phyloP scores from a whole-genome alignment of 2,797 vertebrate genomes.

The Rhincodon typus region DNA sequence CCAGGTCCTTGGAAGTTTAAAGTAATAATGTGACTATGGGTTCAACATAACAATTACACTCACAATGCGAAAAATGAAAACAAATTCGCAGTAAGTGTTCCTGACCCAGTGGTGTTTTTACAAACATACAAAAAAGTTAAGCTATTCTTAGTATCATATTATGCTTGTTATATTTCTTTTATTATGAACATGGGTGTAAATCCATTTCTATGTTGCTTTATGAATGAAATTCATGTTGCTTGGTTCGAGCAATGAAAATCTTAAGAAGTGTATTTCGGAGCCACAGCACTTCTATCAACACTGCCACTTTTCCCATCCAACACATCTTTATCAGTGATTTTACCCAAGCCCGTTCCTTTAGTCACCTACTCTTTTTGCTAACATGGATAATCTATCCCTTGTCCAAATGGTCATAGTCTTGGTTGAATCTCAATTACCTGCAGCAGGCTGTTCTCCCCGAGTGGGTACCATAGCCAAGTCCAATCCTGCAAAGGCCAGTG shows the following conservation, averaged over 20 bases:
- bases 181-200: not conserved
- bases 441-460: not conserved
- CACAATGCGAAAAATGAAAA: not conserved
- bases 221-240: not conserved
- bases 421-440: not conserved
- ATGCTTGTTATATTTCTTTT: not conserved
- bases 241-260: not conserved
- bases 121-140: not conserved
- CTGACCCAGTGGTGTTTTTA: not conserved
- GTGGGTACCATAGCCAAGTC: not conserved
- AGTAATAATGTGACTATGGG: not conserved
- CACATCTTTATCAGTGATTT: not conserved
- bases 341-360: not conserved
- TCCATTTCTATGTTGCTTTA: not conserved
- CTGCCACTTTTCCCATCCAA: conserved; percentile 23
- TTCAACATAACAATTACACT: not conserved
- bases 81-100: not conserved
- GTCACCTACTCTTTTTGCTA: not conserved
- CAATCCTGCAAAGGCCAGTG: not conserved
- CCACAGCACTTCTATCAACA: conserved; percentile 32
- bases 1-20: conserved; percentile 1
- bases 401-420: not conserved
- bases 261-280: not conserved
- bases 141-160: not conserved
- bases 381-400: not conserved